These are phyloP conservation scores for Acridotheres tristis DNA, from an alignment of 2,797 vertebrate genomes.

Conservation along the genomic window DNA sequence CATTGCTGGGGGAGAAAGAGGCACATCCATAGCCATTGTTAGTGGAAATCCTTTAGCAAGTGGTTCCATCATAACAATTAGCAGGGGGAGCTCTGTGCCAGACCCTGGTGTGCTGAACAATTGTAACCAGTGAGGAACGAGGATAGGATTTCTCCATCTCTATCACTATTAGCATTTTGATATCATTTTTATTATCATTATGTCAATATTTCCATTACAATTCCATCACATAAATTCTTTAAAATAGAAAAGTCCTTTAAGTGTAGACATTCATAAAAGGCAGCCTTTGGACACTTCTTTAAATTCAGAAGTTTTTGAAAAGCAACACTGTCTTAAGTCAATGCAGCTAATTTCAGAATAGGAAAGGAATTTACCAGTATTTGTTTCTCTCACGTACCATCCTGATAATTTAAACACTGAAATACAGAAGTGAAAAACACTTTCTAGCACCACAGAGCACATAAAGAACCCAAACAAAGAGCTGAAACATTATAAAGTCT, in stretches of 20 bases:
- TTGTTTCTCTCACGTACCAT: not conserved
- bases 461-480: not conserved
- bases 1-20: not conserved
- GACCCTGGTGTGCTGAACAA: not conserved
- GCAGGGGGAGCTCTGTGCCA: not conserved
- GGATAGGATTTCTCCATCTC: not conserved
- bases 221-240: not conserved
- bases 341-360: not conserved
- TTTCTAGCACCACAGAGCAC: not conserved
- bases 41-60: not conserved
- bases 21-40: not conserved
- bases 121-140: not conserved
- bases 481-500: not conserved
- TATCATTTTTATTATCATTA: not conserved
- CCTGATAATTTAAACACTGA: not conserved
- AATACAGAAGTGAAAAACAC: not conserved
- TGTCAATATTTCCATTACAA: conserved; percentile 35
- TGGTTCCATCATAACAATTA: not conserved
- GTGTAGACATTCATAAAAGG: conserved; percentile 10
- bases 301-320: not conserved
- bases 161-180: not conserved
- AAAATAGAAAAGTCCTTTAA: conserved; percentile 25
- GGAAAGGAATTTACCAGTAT: not conserved
- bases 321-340: not conserved
- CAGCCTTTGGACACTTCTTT: conserved; percentile 19